phyloP scores from a whole-genome alignment of 1,140 invertebrate genomes.

The Achroia grisella region DNA sequence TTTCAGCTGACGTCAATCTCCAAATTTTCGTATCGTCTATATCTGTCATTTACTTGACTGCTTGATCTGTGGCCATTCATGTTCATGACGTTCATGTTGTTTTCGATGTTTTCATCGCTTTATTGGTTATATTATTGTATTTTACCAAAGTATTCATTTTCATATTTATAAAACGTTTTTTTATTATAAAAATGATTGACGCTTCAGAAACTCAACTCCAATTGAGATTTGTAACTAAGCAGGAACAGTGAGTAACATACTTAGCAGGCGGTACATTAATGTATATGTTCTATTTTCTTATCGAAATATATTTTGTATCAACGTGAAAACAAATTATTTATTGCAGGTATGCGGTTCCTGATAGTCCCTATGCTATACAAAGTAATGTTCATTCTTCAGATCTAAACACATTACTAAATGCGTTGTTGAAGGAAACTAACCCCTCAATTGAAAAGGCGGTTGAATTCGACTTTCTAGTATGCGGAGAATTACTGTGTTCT shows the following conservation, averaged over 20 bases:
- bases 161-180: too few species aligned
- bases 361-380: slow-evolving; percentile 87
- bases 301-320: too few species aligned
- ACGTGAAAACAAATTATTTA: slow-evolving; percentile 7
- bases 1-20: too few species aligned
- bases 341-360: slow-evolving; percentile 90
- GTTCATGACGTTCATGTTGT: too few species aligned
- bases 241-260: slow-evolving; percentile 79
- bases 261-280: too few species aligned
- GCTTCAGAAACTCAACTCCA: slow-evolving; percentile 74
- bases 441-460: slow-evolving; percentile 68
- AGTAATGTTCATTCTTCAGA: slow-evolving; percentile 79
- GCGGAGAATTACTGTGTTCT: slow-evolving; percentile 84
- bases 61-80: too few species aligned
- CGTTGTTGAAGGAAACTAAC: slow-evolving; percentile 80
- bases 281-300: too few species aligned
- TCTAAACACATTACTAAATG: slow-evolving; percentile 88
- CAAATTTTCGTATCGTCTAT: too few species aligned
- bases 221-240: slow-evolving; percentile 86
- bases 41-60: too few species aligned
- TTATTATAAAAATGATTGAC: slow-evolving; percentile 15
- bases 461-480: slow-evolving; percentile 93
- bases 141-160: too few species aligned
- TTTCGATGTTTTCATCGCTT: too few species aligned
- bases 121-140: too few species aligned